Evolutionary conservation across 2,113 vertebrate species (phyloP), one percentile per base, ranked within the genome.

Genomic region (Anarhynchus alexandrinus): DNA sequence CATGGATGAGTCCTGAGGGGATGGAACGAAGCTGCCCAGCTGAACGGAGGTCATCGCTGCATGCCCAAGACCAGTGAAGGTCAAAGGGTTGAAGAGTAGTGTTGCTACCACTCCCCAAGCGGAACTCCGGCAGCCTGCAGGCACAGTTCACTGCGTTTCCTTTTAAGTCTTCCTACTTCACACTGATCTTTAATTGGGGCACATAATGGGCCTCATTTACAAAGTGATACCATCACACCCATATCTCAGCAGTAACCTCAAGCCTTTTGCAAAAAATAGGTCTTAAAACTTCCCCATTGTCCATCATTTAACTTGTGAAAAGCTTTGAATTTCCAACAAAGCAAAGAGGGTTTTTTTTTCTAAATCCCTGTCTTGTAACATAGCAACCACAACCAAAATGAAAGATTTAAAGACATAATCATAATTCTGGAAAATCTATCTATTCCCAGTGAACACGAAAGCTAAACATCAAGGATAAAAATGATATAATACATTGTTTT

Each of bases 381-480:
- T 81, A 97, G 95, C 85, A 96, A 81, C 96, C 89, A 90, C 82
- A 78, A 74, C 82, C 79, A 94, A 97, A 86, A 97, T 95, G 92
- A 97, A 91, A 94, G 82, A 92, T 96, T 88, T 94, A 90, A 97
- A 97, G 96, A 93, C 92, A 97, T 95, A 97, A 98, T 96, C 94
- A 72, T 86, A 96, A 97, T 95, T 97, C 94, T 96, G 92, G 86
- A 95, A 97, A 98, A 97, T 82, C 86, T 82, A 80, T 86, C 90
- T 95, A 92, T 97, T 98, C 97, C 97, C 96, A 97, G 58, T 3
- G 25, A 98, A 92, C 74, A 96, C 6, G 38, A 91, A 97, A 97
- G 96, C 65, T 67, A 96, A 69, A 86, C 49, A 93, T 84, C 83
- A 94, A 49, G 77, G 94, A 90, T 82, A 94, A 88, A 84, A 96